phyloP scores from a whole-genome alignment of 2,113 vertebrate genomes.

The Pitta sordida region DNA sequence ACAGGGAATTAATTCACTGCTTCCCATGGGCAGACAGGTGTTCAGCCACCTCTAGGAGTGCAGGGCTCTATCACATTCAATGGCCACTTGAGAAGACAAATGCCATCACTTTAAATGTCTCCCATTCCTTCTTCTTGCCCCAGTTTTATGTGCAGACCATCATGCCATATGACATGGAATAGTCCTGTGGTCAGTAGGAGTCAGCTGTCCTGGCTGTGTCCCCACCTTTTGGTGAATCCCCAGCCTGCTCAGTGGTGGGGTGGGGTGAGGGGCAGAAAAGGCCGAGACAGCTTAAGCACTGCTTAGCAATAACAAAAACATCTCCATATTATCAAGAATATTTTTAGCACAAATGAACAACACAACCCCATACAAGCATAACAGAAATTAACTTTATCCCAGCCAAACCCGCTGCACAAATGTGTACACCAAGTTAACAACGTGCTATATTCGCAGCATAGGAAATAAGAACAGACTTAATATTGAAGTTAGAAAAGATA shows the following conservation, averaged over 20 bases:
- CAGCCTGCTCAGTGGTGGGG: neutral
- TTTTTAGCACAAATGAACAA: neutral
- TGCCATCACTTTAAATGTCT: accelerated
- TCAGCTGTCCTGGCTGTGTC: neutral
- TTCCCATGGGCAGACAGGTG: neutral
- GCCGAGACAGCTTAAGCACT: neutral
- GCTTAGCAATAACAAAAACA: neutral
- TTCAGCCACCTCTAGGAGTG: neutral
- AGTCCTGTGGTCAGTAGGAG: neutral
- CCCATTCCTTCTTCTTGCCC: neutral
- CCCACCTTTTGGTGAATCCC: neutral
- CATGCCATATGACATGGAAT: neutral
- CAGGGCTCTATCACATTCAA: neutral
- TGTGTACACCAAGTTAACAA: neutral
- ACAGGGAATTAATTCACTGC: neutral
- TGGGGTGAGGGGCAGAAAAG: neutral
- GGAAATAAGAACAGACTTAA: neutral
- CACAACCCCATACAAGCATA: neutral
- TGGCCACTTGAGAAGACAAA: neutral
- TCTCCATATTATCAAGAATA: neutral
- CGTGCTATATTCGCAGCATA: neutral
- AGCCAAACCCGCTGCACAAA: neutral
- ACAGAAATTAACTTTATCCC: neutral
- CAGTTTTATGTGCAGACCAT: neutral
- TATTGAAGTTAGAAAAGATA: neutral